Evolutionary conservation across 2,797 vertebrate species (phyloP).

Genomic region (Microhierax caerulescens): DNA sequence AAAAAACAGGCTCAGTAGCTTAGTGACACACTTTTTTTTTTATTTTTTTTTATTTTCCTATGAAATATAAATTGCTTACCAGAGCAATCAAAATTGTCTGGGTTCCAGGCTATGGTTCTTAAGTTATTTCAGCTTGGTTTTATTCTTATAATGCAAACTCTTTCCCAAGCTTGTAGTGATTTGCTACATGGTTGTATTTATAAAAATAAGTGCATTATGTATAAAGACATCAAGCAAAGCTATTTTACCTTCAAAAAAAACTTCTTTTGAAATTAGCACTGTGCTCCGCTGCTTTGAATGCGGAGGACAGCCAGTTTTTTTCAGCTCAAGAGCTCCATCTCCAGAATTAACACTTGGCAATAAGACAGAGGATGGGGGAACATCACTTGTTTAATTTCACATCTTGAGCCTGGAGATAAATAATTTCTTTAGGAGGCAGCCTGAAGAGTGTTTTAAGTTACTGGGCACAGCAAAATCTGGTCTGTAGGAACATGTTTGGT

Average conservation of each 20-base stretch:
- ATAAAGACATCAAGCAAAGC: background rate
- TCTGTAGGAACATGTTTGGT: background rate
- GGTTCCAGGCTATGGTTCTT: background rate
- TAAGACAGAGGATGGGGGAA: background rate
- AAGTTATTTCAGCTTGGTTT: background rate
- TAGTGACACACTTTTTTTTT: background rate
- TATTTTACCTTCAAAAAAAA: background rate
- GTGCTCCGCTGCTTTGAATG: background rate
- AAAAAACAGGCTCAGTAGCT: background rate
- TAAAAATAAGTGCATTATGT: background rate
- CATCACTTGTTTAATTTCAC: background rate
- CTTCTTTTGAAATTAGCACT: background rate
- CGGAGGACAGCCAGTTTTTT: background rate
- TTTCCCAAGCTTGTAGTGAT: background rate
- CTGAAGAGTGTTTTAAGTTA: background rate
- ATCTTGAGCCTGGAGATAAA: background rate
- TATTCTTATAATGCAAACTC: background rate
- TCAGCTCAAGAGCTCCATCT: background rate
- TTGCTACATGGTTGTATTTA: background rate
- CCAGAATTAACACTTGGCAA: background rate
- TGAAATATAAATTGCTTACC: background rate
- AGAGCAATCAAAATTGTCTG: accelerated
- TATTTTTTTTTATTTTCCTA: background rate
- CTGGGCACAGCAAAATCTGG: background rate
- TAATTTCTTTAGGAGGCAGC: background rate